Evolutionary conservation across 1,140 invertebrate genomes (phyloP), one percentile per base, ranked within the genome.

Genomic region (Tetragonula clypearis): DNA sequence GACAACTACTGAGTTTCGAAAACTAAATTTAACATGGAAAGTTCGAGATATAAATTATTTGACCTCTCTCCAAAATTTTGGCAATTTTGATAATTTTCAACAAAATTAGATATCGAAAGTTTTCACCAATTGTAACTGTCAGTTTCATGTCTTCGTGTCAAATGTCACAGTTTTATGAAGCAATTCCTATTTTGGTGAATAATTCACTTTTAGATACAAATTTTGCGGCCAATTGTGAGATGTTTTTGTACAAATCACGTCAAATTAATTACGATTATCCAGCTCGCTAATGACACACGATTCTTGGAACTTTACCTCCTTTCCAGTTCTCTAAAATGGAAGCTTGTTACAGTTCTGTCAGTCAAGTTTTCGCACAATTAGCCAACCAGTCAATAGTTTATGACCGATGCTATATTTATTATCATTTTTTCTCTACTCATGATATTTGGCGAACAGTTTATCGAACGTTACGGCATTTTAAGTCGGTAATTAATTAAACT

Each of bases 371-470:
- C 12, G n/a, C 71, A 71, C 62, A 78, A 84, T 65, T 35, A 78
- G 71, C 8, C 19, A 60, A 60, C 8, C 8, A 60, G 17, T 8
- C 8, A 30, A 17, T 19, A 8, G 6, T 58, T 6, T 58, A 21
- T 21, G 56, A 58, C 5, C 41, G 41, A 49, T 62, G 60, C 15
- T 66, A 15, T 30, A 30, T 26, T 19, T 17, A 66, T 8, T 15
- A 17, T 9, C 56, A 66, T 26, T 26, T 6, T 6, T 30, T 14
- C 41, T 30, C 21, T 58, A 55, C 49, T n/a, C n/a, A 35, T 21
- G n/a, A 66, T 60, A 55, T 78, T 83, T 76, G 73, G 74, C 66
- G 19, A 62, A 69, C 35, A 9, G 35, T 78, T 77, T 84, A 86
- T 71, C 74, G 66, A 73, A 53, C 80, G 41, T 62, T 71, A 30